Percentiles rank a stretch among this genome's conserved stretches.
These are phyloP conservation scores for Caenorhabditis sp. DNA, from an alignment of 2,888 invertebrate genomes.

Conservation along the genomic window DNA sequence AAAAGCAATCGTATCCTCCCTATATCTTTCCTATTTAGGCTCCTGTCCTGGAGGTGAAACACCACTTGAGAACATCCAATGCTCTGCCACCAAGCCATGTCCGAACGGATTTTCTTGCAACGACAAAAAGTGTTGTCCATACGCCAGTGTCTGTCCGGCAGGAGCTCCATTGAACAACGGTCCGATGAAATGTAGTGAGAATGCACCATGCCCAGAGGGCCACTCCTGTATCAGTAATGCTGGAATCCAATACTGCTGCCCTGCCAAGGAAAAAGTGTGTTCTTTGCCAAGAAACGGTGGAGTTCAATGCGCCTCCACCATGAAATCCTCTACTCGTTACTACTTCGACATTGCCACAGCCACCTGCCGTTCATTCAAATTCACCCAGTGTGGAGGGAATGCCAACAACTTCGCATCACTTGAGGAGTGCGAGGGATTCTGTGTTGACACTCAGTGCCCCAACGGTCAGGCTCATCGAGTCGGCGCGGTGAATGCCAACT, in stretches of 20 bases:
- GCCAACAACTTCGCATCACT: constrained; percentile 82
- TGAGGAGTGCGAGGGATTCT: constrained; percentile 83
- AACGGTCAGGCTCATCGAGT: constrained; percentile 77
- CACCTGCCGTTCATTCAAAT: constrained; percentile 75
- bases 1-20: constrained; percentile 42
- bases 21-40: constrained; percentile 61
- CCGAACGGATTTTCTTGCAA: constrained; percentile 80
- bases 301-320: constrained; percentile 70
- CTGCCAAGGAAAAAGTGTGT: constrained; percentile 74
- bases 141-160: constrained; percentile 80
- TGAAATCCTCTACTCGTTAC: constrained; percentile 72
- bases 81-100: constrained; percentile 79
- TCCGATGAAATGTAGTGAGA: constrained; percentile 76
- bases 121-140: constrained; percentile 81
- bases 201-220: constrained; percentile 81
- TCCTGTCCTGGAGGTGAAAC: constrained; percentile 80
- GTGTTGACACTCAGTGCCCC: constrained; percentile 81
- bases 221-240: constrained; percentile 80
- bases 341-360: constrained; percentile 74
- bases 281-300: constrained; percentile 68
- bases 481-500: constrained; percentile 81
- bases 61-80: constrained; percentile 77
- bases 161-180: constrained; percentile 81
- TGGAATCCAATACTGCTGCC: constrained; percentile 82
- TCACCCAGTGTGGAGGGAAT: constrained; percentile 82